Conservation (phyloP, 2,113 vertebrate genomes). For the Eclectus roratus region DNA sequence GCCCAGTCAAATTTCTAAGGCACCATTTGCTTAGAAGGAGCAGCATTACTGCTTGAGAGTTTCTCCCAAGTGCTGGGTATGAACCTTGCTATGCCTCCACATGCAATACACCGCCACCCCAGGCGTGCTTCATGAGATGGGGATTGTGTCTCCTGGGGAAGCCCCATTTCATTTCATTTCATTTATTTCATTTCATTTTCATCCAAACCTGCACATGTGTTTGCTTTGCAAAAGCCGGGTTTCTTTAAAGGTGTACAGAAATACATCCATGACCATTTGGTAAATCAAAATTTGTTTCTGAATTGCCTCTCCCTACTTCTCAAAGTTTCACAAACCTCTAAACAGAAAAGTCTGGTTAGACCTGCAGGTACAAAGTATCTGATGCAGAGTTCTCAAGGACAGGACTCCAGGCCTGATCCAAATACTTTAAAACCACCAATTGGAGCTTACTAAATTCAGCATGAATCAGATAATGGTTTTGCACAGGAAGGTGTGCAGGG, state of each 20-base stretch:
- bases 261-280: rapidly evolving
- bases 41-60: background rate
- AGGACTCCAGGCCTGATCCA: background rate
- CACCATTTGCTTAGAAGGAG: background rate
- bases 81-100: background rate
- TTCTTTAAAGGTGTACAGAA: background rate
- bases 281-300: background rate
- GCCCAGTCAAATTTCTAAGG: background rate
- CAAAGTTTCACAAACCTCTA: background rate
- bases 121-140: background rate
- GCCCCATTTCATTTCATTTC: background rate
- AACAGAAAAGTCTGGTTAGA: background rate
- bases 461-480: background rate
- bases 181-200: background rate
- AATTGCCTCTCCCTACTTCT: background rate
- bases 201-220: background rate
- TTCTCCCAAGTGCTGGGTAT: background rate
- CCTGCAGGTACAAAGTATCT: background rate
- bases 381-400: background rate
- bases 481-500: background rate
- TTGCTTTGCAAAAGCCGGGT: background rate
- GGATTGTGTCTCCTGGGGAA: background rate
- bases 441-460: background rate
- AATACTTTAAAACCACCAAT: background rate
- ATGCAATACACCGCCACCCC: rapidly evolving